These are phyloP conservation scores for Dolomedes plantarius DNA, from an alignment of 2,888 invertebrate genomes.

Conservation along the genomic window DNA sequence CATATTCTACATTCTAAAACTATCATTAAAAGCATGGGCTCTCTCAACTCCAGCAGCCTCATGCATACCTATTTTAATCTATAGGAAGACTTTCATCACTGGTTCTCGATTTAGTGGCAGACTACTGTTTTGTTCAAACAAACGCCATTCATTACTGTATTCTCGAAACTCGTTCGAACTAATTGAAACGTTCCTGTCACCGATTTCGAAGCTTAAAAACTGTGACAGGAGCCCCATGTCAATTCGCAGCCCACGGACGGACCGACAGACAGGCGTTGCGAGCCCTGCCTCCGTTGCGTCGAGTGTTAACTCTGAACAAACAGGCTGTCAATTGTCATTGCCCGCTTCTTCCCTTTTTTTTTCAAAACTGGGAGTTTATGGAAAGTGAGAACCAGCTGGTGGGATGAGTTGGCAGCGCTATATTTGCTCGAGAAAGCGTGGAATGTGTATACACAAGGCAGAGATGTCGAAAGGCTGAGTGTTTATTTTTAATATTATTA, in stretches of 20 bases:
- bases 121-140: neutral
- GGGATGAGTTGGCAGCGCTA: conserved; percentile 2
- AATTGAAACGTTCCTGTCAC: conserved; percentile 48
- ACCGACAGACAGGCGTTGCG: conserved; percentile 7
- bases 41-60: no score
- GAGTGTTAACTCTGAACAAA: conserved; percentile 46
- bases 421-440: neutral
- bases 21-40: no score
- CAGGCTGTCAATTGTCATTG: conserved; percentile 43
- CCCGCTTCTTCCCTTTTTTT: conserved; percentile 30
- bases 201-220: neutral
- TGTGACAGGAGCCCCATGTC: conserved; percentile 34
- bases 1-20: no score
- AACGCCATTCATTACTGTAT: neutral
- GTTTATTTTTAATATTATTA: neutral
- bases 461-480: conserved; percentile 9
- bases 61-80: no score
- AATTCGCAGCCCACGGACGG: conserved; percentile 3
- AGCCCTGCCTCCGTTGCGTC: conserved; percentile 11
- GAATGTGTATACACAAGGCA: neutral
- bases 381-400: conserved; percentile 16
- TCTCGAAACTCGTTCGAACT: neutral
- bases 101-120: neutral
- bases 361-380: neutral
- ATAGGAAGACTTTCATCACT: no score